Evolutionary conservation across 2,797 vertebrate species (phyloP).

Genomic region (Peromyscus nudipes): DNA sequence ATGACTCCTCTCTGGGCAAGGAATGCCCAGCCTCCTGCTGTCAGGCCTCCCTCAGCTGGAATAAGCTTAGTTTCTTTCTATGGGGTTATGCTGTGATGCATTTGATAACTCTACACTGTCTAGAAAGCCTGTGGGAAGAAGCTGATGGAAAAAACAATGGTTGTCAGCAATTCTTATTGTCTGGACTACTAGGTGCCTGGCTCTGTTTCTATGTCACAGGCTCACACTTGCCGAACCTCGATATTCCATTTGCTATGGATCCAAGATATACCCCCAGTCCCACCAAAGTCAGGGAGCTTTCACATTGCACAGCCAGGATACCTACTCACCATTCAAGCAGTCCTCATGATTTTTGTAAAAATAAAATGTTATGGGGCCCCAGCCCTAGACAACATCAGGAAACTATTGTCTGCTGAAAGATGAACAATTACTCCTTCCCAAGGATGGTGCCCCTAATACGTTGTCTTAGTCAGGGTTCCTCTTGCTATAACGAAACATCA

Average conservation of each 20-base stretch:
- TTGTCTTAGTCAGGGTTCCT: not conserved
- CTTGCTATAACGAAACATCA: not conserved
- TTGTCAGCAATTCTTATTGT: conserved; percentile 41
- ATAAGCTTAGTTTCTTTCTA: conserved; percentile 32
- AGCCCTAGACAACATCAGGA: not conserved
- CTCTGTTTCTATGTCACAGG: not conserved
- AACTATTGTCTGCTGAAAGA: not conserved
- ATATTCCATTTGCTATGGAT: not conserved
- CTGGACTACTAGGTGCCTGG: not conserved
- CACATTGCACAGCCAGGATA: not conserved
- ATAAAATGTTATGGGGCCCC: not conserved
- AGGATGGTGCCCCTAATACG: not conserved
- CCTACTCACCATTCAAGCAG: conserved; percentile 10
- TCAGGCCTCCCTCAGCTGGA: not conserved
- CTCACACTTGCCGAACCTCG: not conserved
- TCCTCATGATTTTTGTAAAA: not conserved
- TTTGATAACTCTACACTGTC: not conserved
- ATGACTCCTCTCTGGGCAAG: not conserved
- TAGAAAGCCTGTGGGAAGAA: not conserved
- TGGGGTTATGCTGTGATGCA: not conserved
- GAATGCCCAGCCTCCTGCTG: not conserved
- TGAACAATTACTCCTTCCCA: not conserved
- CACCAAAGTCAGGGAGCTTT: not conserved
- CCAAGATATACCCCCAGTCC: not conserved
- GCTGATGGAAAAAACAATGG: conserved; percentile 40